phyloP scores from a whole-genome alignment of 2,888 invertebrate species.

The Troides oblongomaculatus region DNA sequence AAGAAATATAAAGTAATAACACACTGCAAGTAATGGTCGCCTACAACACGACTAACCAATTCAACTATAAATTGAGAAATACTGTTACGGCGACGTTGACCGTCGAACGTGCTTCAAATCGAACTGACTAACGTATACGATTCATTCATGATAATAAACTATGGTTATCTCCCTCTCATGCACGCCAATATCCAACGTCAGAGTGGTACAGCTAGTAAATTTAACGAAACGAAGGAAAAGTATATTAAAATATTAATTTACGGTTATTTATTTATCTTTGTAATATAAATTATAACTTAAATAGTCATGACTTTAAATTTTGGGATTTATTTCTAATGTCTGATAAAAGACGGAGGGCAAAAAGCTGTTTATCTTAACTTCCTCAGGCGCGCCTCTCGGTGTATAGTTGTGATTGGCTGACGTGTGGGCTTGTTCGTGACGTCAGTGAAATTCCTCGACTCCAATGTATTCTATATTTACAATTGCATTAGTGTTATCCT shows the following conservation, averaged over 20 bases:
- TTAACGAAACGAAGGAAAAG: conserved; percentile 29
- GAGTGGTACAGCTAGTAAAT: conserved; percentile 36
- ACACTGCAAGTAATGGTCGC: conserved; percentile 46
- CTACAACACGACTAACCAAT: conserved; percentile 66
- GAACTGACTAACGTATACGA: conserved; percentile 56
- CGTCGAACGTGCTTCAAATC: conserved; percentile 46
- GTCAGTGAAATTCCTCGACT: conserved; percentile 70
- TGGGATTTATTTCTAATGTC: not conserved
- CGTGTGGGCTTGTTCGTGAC: conserved; percentile 77
- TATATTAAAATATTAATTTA: conserved; percentile 13
- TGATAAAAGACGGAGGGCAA: not conserved
- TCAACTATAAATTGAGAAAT: conserved; percentile 66
- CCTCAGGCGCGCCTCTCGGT: conserved; percentile 81
- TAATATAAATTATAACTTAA: conserved; percentile 11
- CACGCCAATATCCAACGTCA: conserved; percentile 34
- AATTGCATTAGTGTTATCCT: conserved; percentile 50
- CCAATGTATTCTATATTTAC: conserved; percentile 59
- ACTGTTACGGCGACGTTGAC: conserved; percentile 51
- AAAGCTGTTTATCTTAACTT: conserved; percentile 49
- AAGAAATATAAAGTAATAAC: conserved; percentile 39
- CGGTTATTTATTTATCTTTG: conserved; percentile 18
- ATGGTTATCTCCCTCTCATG: conserved; percentile 59
- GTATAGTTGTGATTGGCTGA: conserved; percentile 73
- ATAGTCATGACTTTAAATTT: not conserved
- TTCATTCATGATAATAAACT: conserved; percentile 73